Evolutionary conservation across 2,797 vertebrate genomes (phyloP).

Genomic region (Halcyon chelicuti): DNA sequence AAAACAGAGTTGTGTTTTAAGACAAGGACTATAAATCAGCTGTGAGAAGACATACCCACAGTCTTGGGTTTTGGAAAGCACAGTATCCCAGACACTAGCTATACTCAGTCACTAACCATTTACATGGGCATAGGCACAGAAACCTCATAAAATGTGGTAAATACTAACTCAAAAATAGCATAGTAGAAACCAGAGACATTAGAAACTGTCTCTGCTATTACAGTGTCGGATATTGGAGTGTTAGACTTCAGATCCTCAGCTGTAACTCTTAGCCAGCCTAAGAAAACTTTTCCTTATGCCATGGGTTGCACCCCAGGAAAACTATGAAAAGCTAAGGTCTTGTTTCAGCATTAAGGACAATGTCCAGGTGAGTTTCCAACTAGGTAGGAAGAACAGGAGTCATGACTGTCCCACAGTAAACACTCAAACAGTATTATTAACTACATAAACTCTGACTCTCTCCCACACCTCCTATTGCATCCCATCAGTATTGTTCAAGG

Average conservation of each 20-base stretch:
- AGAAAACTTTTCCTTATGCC: background rate
- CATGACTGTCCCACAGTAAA: background rate
- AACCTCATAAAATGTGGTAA: background rate
- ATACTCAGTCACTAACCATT: background rate
- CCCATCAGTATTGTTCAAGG: background rate
- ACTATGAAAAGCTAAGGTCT: background rate
- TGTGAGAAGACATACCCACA: background rate
- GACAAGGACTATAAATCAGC: background rate
- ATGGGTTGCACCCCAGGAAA: background rate
- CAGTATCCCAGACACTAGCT: background rate
- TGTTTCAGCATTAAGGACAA: background rate
- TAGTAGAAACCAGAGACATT: background rate
- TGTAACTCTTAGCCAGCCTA: background rate
- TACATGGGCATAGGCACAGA: background rate
- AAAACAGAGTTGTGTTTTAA: background rate
- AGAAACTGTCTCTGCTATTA: background rate
- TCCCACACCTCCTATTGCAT: background rate
- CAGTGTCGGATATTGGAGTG: rapidly evolving
- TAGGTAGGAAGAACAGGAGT: background rate
- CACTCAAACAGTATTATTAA: background rate
- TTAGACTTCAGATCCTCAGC: rapidly evolving
- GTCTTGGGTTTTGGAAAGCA: background rate
- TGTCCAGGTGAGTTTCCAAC: background rate
- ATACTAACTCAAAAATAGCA: background rate
- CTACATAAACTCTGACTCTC: background rate